These are phyloP conservation scores for Nowickia ferox DNA, from an alignment of 2,888 invertebrate genomes.

Conservation along the genomic window DNA sequence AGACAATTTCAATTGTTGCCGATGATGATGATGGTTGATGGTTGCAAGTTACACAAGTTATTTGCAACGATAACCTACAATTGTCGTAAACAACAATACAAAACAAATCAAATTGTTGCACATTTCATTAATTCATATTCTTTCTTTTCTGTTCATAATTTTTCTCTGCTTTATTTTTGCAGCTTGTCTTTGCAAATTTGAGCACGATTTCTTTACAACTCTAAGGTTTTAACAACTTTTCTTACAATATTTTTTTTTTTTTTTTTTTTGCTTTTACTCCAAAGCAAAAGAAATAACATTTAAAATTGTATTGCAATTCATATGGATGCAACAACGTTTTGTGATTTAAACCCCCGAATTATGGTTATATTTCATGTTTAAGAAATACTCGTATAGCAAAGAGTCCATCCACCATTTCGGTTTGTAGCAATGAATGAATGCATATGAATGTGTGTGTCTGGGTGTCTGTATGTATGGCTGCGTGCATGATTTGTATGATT, in stretches of 20 bases:
- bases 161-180: conserved; percentile 17
- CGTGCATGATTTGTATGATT: conserved; percentile 35
- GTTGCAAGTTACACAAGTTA: conserved; percentile 56
- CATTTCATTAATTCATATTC: conserved; percentile 33
- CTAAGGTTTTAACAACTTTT: conserved; percentile 36
- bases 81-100: conserved; percentile 67
- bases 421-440: conserved; percentile 14
- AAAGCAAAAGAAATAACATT: conserved; percentile 19
- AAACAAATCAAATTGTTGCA: conserved; percentile 66
- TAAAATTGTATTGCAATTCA: conserved; percentile 38
- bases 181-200: conserved; percentile 51
- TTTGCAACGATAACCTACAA: conserved; percentile 68
- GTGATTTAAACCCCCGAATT: conserved; percentile 62
- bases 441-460: neutral
- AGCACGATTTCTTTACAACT: conserved; percentile 63
- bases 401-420: conserved; percentile 40
- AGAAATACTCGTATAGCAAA: conserved; percentile 36
- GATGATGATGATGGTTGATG: conserved; percentile 22
- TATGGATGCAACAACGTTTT: conserved; percentile 1
- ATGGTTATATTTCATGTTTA: conserved; percentile 64
- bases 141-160: conserved; percentile 1
- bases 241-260: neutral
- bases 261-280: conserved; percentile 23
- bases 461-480: neutral
- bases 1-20: conserved; percentile 35